Percentiles rank a stretch among this genome's conserved stretches.
These are phyloP conservation scores for Euzophera pinguis DNA, from an alignment of 2,888 invertebrate species.

Conservation along the genomic window DNA sequence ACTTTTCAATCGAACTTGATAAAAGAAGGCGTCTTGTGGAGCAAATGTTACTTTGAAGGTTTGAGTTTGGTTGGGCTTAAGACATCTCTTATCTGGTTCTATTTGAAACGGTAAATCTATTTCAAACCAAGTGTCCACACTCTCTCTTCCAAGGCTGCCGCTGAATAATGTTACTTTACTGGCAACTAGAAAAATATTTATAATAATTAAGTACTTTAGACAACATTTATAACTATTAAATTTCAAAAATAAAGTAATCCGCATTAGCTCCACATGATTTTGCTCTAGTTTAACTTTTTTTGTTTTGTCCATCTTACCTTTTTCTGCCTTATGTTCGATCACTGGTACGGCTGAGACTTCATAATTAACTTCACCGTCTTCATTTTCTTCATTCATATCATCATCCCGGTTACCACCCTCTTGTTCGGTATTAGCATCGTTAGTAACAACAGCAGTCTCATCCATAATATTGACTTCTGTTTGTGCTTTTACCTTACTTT, in stretches of 20 bases:
- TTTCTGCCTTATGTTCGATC: not conserved
- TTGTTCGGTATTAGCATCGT: not conserved
- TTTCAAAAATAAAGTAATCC: too few species aligned
- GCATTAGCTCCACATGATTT: too few species aligned
- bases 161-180: constrained; percentile 66
- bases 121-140: constrained; percentile 70
- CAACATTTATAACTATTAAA: too few species aligned
- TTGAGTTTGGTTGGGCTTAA: constrained; percentile 59
- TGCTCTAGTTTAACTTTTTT: too few species aligned
- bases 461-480: not conserved
- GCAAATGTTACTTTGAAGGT: constrained; percentile 74
- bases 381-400: not conserved
- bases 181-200: constrained; percentile 31
- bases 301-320: not conserved
- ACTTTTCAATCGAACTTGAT: constrained; percentile 62
- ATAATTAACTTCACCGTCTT: not conserved
- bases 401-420: not conserved
- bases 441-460: not conserved
- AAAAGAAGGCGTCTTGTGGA: constrained; percentile 77
- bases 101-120: constrained; percentile 73
- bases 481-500: not conserved
- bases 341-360: not conserved
- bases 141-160: constrained; percentile 46
- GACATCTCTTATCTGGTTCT: constrained; percentile 60
- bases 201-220: not conserved